A percentile compares a stretch with the other conserved stretches of the same genome.
Evolutionary conservation across 2,888 invertebrate genomes (phyloP).

Genomic region (Amblyjoppa fuscipennis): DNA sequence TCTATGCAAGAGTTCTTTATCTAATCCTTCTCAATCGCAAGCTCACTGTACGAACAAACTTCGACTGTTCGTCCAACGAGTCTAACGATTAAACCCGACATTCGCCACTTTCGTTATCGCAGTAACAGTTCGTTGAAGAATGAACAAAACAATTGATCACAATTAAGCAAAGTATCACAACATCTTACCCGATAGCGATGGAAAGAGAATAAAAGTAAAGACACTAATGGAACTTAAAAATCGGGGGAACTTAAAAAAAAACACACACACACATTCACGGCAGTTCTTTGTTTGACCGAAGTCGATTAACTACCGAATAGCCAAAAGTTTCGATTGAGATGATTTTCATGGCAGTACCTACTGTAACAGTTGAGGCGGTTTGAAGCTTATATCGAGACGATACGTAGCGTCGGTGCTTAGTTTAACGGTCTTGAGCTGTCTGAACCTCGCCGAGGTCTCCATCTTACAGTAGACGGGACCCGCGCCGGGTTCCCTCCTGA

Average conservation of each 20-base stretch:
- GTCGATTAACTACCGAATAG: not conserved
- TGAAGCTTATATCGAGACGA: constrained; percentile 86
- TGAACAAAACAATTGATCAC: too few relatives aligned
- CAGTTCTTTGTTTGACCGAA: not conserved
- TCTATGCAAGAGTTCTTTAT: not conserved
- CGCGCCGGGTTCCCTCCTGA: constrained; percentile 86
- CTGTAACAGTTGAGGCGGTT: constrained; percentile 86
- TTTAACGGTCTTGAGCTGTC: constrained; percentile 87
- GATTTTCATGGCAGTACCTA: constrained; percentile 82
- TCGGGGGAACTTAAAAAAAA: not conserved
- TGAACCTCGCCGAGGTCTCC: constrained; percentile 87
- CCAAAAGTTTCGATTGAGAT: constrained; percentile 1
- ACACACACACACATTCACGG: not conserved
- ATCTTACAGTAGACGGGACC: constrained; percentile 87
- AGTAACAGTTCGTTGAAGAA: not conserved
- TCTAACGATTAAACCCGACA: not conserved
- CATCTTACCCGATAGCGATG: too few relatives aligned
- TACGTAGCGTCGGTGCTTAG: constrained; percentile 86
- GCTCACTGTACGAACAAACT: not conserved
- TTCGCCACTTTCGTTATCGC: not conserved
- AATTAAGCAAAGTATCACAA: not conserved
- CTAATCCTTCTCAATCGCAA: not conserved
- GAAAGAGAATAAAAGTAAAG: too few relatives aligned
- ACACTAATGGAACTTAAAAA: not conserved
- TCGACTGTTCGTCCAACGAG: not conserved